Percentiles rank a stretch among this genome's conserved stretches.
phyloP scores from a whole-genome alignment of 2,888 invertebrate genomes.

The Flexamia atlantica region DNA sequence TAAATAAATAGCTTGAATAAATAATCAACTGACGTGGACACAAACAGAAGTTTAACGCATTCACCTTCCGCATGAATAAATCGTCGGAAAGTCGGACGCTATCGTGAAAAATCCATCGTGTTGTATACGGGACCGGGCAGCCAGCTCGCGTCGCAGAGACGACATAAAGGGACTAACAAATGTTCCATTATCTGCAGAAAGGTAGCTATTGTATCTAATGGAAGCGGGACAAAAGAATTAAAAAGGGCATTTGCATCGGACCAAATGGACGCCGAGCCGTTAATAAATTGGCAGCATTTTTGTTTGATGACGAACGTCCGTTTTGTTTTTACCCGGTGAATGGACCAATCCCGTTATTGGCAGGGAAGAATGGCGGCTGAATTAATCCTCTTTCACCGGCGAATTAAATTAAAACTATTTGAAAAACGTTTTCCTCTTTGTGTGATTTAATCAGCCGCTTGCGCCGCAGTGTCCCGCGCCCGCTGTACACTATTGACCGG shows the following conservation, averaged over 20 bases:
- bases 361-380: constrained; percentile 42
- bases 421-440: constrained; percentile 56
- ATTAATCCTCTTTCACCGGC: constrained; percentile 55
- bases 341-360: constrained; percentile 51
- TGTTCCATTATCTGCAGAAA: constrained; percentile 55
- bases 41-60: too few relatives aligned
- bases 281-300: constrained; percentile 66
- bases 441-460: constrained; percentile 45
- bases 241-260: constrained; percentile 60
- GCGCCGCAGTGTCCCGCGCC: neutral
- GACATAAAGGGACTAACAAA: constrained; percentile 57
- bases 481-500: neutral
- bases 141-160: neutral
- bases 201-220: constrained; percentile 59
- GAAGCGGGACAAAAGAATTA: constrained; percentile 54
- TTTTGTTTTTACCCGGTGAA: constrained; percentile 59
- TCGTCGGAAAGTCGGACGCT: constrained; percentile 15
- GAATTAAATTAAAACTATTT: constrained; percentile 60
- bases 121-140: neutral
- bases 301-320: constrained; percentile 62
- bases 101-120: constrained; percentile 2
- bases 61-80: constrained; percentile 56
- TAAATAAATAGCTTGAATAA: too few relatives aligned
- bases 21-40: too few relatives aligned
- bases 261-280: constrained; percentile 61